These are phyloP conservation scores for Sparidentex hasta DNA, from an alignment of 2,797 vertebrate species.

Conservation along the genomic window DNA sequence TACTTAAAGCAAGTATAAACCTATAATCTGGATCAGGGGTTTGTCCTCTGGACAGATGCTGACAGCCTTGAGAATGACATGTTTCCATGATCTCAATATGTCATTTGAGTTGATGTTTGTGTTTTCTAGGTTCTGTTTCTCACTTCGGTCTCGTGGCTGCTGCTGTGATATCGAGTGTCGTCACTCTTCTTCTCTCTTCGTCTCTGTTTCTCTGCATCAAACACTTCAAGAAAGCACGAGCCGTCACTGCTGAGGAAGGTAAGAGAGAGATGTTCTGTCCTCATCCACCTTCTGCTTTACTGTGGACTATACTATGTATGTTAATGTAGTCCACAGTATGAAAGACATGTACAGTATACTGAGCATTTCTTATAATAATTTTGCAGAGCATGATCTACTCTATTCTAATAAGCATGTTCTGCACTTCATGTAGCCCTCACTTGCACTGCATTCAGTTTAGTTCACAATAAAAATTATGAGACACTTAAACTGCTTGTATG, in stretches of 20 bases:
- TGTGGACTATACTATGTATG: too few relatives aligned
- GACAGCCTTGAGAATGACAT: neutral
- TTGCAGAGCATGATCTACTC: neutral
- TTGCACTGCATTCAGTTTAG: neutral
- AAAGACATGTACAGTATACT: neutral
- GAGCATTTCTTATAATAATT: neutral
- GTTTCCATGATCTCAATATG: neutral
- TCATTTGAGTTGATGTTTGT: neutral
- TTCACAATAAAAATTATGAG: neutral
- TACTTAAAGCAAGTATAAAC: too few relatives aligned
- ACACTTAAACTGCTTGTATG: too few relatives aligned
- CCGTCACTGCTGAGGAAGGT: neutral
- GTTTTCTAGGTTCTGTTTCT: neutral
- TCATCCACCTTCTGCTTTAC: neutral
- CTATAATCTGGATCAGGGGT: neutral
- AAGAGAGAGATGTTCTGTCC: neutral
- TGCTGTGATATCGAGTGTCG: neutral
- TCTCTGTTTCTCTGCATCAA: slow-evolving; percentile 3
- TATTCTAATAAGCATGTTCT: neutral
- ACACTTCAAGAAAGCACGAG: neutral
- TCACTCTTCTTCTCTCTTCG: slow-evolving; percentile 5
- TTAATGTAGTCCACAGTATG: neutral
- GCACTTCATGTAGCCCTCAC: neutral
- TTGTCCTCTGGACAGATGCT: neutral
- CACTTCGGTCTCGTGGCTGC: neutral